Conservation (phyloP, 2,113 vertebrate species). For the Paramisgurnus dabryanus region DNA sequence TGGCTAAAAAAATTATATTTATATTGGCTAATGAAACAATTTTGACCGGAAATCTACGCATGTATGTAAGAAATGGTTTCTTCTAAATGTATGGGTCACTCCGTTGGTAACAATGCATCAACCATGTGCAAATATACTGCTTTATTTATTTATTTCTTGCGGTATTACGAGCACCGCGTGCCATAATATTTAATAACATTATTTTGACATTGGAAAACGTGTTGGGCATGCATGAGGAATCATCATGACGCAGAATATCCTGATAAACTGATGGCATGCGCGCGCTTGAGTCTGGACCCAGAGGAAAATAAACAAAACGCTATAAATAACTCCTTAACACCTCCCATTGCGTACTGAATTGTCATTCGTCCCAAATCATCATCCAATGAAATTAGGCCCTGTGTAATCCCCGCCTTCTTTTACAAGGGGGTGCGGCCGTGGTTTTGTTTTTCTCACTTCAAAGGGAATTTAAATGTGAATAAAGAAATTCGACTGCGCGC, state of each 20-base stretch:
- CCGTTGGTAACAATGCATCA: too few species aligned
- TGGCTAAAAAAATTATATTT: too few species aligned
- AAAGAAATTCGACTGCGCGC: not conserved
- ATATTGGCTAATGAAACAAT: too few species aligned
- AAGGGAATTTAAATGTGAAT: not conserved
- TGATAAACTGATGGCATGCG: slow-evolving; percentile 37
- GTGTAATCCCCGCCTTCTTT: slow-evolving; percentile 16
- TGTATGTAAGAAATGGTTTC: too few species aligned
- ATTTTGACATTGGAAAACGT: not conserved
- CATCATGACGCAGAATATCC: slow-evolving; percentile 13
- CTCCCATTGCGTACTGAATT: not conserved
- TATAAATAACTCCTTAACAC: slow-evolving; percentile 36
- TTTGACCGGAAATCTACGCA: too few species aligned
- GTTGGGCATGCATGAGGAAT: not conserved
- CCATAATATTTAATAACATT: not conserved
- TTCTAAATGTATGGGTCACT: too few species aligned
- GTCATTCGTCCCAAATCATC: not conserved
- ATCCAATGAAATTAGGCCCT: slow-evolving; percentile 33
- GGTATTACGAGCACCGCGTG: not conserved
- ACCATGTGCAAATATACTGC: too few species aligned
- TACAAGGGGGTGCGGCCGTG: not conserved
- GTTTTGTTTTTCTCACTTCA: not conserved
- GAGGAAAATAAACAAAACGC: slow-evolving; percentile 26
- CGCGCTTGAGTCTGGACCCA: slow-evolving; percentile 9
- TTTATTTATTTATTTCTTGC: too few species aligned